Evolutionary conservation across 2,113 vertebrate genomes (phyloP), one percentile per base, ranked within the genome.

Genomic region (Murina feae): DNA sequence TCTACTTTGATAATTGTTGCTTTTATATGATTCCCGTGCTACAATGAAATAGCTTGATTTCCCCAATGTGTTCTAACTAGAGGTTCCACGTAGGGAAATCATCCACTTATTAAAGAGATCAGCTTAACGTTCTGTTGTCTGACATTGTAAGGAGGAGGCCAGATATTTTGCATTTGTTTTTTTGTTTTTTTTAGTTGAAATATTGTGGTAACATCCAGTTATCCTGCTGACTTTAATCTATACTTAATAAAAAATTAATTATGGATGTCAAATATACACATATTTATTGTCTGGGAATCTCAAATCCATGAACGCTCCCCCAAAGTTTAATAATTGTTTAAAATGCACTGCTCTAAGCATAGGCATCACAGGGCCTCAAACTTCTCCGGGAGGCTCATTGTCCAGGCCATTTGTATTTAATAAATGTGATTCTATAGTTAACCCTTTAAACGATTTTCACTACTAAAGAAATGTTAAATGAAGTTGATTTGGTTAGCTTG

Each of bases 71-170:
- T 86, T 96, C 42, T 91, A 75, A 12, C 14, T 68, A 65, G 90
- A 83, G 1, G 4, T 68, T 83, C 42, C 85, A 60, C 49, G 63
- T 44, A 53, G 58, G 20, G 47, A 90, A 49, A 82, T 51, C 32
- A 87, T 87, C 37, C 55, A 23, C 53, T 83, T 89, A 90, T 53
- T 95, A 92, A 66, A 89, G 21, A 86, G 7, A 79, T 81, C 65
- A 96, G 2, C 10, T 76, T 94, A 66, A 47, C 37, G 44, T 82
- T 68, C n/a, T 66, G 60, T 69, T 72, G 0, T 42, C 35, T 21
- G 65, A 44, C 88, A 49, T 88, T 76, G 3, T 79, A 75, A 86
- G 35, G 30, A 5, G 30, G 13, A 75, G 2, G 65, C 18, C 8
- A 66, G 11, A 32, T 63, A 65, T 55, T 90, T 75, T 90, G 4